These are phyloP conservation scores for Euzophera pinguis DNA, from an alignment of 2,888 invertebrate species.

Conservation along the genomic window DNA sequence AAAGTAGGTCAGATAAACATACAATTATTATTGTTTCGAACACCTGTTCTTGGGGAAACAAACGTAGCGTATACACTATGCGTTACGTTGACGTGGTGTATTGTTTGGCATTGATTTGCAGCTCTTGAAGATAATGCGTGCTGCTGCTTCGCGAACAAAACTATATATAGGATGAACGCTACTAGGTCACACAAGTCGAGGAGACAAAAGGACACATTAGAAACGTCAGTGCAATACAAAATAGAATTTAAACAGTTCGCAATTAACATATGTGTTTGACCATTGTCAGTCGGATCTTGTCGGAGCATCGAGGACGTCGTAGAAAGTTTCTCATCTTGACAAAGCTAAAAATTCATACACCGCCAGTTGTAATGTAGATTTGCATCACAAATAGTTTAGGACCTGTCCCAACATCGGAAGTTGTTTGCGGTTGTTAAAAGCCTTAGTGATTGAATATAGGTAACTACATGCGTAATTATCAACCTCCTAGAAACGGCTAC, in stretches of 20 bases:
- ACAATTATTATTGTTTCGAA: conserved; percentile 31
- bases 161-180: conserved; percentile 15
- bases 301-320: conserved; percentile 54
- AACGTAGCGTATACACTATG: conserved; percentile 22
- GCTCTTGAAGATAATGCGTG: conserved; percentile 29
- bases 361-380: conserved; percentile 46
- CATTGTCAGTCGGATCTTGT: conserved; percentile 54
- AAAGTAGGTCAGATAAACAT: conserved; percentile 35
- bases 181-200: conserved; percentile 20
- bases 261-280: conserved; percentile 55
- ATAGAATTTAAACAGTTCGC: conserved; percentile 32
- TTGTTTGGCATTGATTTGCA: conserved; percentile 50
- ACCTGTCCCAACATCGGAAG: conserved; percentile 27
- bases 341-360: conserved; percentile 61
- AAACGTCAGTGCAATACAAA: conserved; percentile 34
- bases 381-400: conserved; percentile 54
- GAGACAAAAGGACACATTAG: conserved; percentile 32
- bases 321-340: conserved; percentile 68
- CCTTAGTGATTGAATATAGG: conserved; percentile 15
- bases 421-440: conserved; percentile 28
- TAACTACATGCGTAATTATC: conserved; percentile 3
- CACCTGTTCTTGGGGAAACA: conserved; percentile 41
- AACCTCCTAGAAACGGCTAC: conserved; percentile 15
- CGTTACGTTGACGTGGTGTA: conserved; percentile 26
- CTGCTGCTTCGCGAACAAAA: conserved; percentile 27